Base-by-base conservation (phyloP, 2,888 invertebrate species). In the Lycophotia porphyrea region DNA sequence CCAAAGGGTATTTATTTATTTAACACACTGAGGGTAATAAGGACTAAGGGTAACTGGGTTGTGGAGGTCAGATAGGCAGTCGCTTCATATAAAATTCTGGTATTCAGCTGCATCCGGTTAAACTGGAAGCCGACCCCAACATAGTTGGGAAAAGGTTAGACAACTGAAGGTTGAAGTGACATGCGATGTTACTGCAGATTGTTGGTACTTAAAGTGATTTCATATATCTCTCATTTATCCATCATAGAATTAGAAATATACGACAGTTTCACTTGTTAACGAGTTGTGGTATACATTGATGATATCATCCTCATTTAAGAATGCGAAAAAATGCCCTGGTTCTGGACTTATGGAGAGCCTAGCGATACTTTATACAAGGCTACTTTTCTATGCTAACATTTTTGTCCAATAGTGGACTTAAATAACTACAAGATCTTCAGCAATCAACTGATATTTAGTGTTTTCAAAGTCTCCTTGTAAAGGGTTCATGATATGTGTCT, bases 401-500 rank as follows among this genome's bases (percentile, higher is more conserved):
- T 13, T 34, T n/a, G 63, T 21, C 42, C 47, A 73, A 18, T 9
- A 18, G 9, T 61, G 31, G 44, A 18, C 55, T 21, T 39, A 42
- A 39, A 61, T 27, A 27, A 42, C 4, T 8, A 5, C 0, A n/a
- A 34, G 0, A n/a, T n/a, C 1, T 55, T 0, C 15, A 27, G 31
- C 7, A 13, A 27, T 69, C 7, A 63, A 34, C 60, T 36, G 58
- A 64, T 74, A 83, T 84, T 79, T 64, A 67, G 52, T 60, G 39
- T 34, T 31, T 24, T 2, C 7, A 31, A 64, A 36, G 21, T 31
- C 11, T 55, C 24, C 7, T 52, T 66, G 4, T 52, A 4, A 42
- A 39, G 5, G n/a, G 1, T 9, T 55, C 34, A 9, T 70, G 36
- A 52, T 76, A 77, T 87, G 89, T 91, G 88, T 63, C 80, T 85